These are phyloP conservation scores for Phyllotreta cruciferae DNA, from an alignment of 2,888 invertebrate species.

Conservation along the genomic window DNA sequence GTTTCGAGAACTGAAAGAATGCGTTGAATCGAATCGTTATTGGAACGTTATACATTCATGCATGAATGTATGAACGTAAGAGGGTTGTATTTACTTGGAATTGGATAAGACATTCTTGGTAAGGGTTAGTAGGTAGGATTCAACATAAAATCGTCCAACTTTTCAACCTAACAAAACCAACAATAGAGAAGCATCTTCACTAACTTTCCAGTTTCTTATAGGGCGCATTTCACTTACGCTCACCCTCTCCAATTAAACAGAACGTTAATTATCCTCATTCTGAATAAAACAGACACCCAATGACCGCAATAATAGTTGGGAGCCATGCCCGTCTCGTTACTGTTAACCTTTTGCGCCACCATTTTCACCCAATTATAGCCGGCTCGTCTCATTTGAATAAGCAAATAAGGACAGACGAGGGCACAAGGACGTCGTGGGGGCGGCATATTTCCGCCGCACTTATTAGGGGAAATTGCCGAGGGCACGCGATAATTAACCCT, in stretches of 20 bases:
- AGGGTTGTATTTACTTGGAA: too few relatives aligned
- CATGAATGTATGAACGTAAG: too few relatives aligned
- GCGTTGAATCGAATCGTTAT: neutral
- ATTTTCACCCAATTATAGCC: constrained; percentile 35
- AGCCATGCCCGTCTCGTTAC: constrained; percentile 26
- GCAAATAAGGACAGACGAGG: constrained; percentile 2
- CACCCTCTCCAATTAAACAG: too few relatives aligned
- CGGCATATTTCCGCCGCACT: constrained; percentile 7
- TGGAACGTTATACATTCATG: too few relatives aligned
- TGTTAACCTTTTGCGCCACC: constrained; percentile 32
- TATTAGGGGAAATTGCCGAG: constrained; percentile 10
- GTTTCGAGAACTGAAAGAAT: neutral
- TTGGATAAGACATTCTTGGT: too few relatives aligned
- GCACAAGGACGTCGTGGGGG: constrained; percentile 3
- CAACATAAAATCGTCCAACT: too few relatives aligned
- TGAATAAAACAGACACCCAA: constrained; percentile 10
- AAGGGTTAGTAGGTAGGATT: too few relatives aligned
- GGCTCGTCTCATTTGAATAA: constrained; percentile 30
- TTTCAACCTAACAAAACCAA: too few relatives aligned
- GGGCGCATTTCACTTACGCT: too few relatives aligned
- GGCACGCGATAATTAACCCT: constrained; percentile 14
- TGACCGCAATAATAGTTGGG: constrained; percentile 14
- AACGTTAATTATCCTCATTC: constrained; percentile 11
- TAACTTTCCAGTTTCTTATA: too few relatives aligned
- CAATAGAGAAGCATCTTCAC: too few relatives aligned